Percentiles rank a stretch among this genome's conserved stretches.
Evolutionary conservation across 2,113 vertebrate species (phyloP).

Genomic region (Calyptommatus sinebrachiatus): DNA sequence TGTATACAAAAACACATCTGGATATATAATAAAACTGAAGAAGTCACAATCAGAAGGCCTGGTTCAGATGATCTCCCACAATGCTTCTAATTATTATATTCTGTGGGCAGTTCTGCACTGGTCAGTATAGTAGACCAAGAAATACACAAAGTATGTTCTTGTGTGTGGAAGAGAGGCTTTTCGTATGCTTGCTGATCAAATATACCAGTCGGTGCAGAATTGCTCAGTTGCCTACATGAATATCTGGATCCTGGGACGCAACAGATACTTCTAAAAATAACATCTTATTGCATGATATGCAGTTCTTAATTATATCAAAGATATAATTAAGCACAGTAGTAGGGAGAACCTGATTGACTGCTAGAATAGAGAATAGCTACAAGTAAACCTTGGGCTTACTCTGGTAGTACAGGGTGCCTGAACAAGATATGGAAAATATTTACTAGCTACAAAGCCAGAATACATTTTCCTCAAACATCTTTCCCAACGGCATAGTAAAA

Average conservation of each 20-base stretch:
- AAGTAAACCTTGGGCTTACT: not conserved
- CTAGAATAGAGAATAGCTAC: not conserved
- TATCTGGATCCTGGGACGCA: not conserved
- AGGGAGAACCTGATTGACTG: not conserved
- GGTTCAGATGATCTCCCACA: too few relatives aligned
- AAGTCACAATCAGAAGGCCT: not conserved
- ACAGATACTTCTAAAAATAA: not conserved
- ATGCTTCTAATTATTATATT: too few relatives aligned
- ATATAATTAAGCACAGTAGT: not conserved
- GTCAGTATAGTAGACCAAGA: too few relatives aligned
- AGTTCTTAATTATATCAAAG: not conserved
- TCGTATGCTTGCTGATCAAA: too few relatives aligned
- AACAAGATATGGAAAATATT: not conserved
- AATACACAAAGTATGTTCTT: too few relatives aligned
- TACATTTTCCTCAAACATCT: slow-evolving; percentile 35
- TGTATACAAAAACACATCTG: not conserved
- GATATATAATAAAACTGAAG: not conserved
- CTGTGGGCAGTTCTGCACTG: too few relatives aligned
- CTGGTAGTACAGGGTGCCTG: not conserved
- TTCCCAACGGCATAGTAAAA: slow-evolving; percentile 1
- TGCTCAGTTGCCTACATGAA: not conserved
- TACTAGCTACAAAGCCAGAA: not conserved
- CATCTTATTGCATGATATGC: not conserved
- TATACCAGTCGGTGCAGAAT: too few relatives aligned
- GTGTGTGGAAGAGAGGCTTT: too few relatives aligned